Percentiles rank a stretch among this genome's conserved stretches.
phyloP scores from a whole-genome alignment of 2,113 vertebrate genomes.

The Actenoides lindsayi region DNA sequence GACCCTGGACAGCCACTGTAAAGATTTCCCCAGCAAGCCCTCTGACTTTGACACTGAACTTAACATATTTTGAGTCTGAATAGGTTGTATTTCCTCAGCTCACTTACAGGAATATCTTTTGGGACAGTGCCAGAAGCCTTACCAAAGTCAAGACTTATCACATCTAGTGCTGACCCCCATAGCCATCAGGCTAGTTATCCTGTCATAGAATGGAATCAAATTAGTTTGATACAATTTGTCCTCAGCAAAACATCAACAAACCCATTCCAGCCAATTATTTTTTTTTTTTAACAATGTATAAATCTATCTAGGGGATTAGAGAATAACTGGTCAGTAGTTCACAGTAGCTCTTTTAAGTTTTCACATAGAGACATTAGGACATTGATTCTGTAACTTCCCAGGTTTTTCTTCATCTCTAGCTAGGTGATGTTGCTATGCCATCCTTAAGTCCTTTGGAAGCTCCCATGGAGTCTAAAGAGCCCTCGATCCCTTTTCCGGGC shows the following conservation, averaged over 20 bases:
- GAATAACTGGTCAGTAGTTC: not conserved
- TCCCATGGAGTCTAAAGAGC: not conserved
- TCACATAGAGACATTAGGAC: not conserved
- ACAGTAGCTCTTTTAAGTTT: not conserved
- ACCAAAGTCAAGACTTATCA: slow-evolving; percentile 44
- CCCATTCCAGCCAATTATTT: not conserved
- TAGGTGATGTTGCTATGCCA: not conserved
- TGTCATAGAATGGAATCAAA: slow-evolving; percentile 34
- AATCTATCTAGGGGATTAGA: not conserved
- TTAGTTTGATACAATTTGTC: not conserved
- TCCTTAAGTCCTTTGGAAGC: not conserved
- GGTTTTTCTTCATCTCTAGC: not conserved
- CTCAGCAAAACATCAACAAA: slow-evolving; percentile 19
- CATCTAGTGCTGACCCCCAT: not conserved
- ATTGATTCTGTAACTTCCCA: not conserved
- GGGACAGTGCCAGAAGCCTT: slow-evolving; percentile 38
- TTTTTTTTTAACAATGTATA: not conserved
- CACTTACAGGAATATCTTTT: not conserved
- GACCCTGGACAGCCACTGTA: not conserved
- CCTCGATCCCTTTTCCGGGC: not conserved
- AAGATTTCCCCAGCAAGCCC: not conserved
- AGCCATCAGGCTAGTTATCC: not conserved
- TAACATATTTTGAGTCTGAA: not conserved
- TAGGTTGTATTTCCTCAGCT: not conserved
- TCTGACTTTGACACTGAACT: not conserved